Evolutionary conservation across 53 echinoderm and acorn worm genomes (phyloP), one percentile per base, ranked within the genome.

Genomic region (Mesocentrotus franciscanus): DNA sequence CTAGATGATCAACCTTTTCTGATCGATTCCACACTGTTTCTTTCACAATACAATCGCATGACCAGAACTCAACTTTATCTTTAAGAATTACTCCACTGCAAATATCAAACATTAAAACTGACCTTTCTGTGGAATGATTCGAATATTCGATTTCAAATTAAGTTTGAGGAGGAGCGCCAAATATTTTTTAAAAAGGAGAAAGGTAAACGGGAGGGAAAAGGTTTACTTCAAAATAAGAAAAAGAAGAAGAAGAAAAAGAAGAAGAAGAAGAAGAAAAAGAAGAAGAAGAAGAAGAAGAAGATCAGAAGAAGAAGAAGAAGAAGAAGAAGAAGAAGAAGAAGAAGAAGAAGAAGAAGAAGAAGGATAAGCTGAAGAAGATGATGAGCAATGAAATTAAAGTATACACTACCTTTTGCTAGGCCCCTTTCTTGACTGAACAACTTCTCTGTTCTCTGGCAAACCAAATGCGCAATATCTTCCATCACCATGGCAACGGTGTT

Each of bases 291-390:
- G 60, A 60, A 90, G 90, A 90, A 60, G 60, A 13, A 29, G 90
- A 90, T n/a, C n/a, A 5, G 32, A 60, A 78, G 78, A 78, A 90
- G 61, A 66, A 64, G 22, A 90, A 15, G 35, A 64, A 16, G 61
- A 34, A 16, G 34, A 90, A 90, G 12, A 64, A 62, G 62, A 58
- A 89, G 60, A 89, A 59, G 89, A 59, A 89, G 75, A 85, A 85
- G 56, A 59, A 90, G 32, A 18, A 58, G 6, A 10, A 30, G 18
- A 33, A n/a, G 32, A 4, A 42, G 85, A 7, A 55, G 56, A 24
- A 20, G 30, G 29, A 32, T 24, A 61, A 22, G 13, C 22, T n/a
- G 61, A n/a, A 61, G 30, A 24, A 84, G 49, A 84, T 49, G 49
- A 49, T 42, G 10, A 84, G 0, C 74, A 30, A 32, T 74, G 66